Conservation (phyloP, 2,797 vertebrate species). For the Urosaurus nigricauda region DNA sequence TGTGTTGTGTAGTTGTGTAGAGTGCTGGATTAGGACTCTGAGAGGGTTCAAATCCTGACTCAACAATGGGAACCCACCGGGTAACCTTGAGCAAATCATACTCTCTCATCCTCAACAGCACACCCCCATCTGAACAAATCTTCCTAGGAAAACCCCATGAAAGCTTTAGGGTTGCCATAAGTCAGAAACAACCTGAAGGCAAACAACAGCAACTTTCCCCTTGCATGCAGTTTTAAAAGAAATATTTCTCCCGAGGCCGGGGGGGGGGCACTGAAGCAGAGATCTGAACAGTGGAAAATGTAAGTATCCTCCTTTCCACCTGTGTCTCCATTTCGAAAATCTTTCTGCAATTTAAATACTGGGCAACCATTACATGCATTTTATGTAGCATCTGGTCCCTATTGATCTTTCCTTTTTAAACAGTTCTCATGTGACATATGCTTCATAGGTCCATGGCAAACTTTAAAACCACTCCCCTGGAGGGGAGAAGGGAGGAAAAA, state of each 20-base stretch:
- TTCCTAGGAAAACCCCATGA: no score
- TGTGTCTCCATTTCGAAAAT: neutral
- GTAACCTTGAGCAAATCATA: no score
- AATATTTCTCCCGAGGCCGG: neutral
- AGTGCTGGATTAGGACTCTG: no score
- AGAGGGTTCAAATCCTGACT: no score
- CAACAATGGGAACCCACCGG: no score
- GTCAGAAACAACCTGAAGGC: no score
- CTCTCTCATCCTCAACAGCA: no score
- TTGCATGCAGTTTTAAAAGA: neutral
- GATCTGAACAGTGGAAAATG: neutral
- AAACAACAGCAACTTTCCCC: neutral
- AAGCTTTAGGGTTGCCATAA: no score
- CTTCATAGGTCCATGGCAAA: neutral
- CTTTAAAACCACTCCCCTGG: neutral
- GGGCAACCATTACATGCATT: neutral
- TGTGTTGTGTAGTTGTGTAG: no score
- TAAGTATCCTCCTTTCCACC: neutral
- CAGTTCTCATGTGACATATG: neutral
- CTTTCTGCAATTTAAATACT: neutral
- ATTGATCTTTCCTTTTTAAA: neutral
- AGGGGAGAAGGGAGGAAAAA: neutral
- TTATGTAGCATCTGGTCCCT: neutral
- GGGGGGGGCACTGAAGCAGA: neutral
- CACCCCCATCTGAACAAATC: no score